Conservation (phyloP, 2,113 vertebrate genomes). For the Neofelis nebulosa region DNA sequence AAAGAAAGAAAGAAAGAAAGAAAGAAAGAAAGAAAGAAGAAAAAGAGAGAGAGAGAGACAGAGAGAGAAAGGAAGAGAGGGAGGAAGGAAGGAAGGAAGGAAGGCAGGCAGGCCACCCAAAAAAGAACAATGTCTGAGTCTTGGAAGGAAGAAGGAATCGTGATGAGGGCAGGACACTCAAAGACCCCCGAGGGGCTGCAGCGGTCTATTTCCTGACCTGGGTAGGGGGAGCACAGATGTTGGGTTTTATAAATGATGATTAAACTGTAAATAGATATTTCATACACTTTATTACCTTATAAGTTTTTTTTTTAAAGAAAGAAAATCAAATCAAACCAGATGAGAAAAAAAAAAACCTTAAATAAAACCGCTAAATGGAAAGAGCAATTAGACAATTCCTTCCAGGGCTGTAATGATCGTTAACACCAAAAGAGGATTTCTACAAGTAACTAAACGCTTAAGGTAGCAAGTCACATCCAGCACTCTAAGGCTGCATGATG, state of each 20-base stretch:
- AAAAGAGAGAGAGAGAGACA: too few relatives aligned
- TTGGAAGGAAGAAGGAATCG: background rate
- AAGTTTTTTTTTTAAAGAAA: conserved; percentile 13
- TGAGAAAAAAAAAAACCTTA: background rate
- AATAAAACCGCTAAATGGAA: background rate
- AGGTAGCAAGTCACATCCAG: background rate
- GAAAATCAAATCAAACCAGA: conserved; percentile 5
- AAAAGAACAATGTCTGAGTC: background rate
- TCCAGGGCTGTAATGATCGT: background rate
- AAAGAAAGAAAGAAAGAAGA: too few relatives aligned
- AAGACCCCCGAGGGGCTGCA: background rate
- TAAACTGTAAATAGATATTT: background rate
- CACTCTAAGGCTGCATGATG: background rate
- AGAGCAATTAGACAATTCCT: background rate
- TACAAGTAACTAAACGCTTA: conserved; percentile 1
- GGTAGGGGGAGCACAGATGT: accelerated
- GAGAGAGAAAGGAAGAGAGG: accelerated
- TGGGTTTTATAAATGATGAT: background rate
- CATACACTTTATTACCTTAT: background rate
- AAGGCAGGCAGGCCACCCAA: too few relatives aligned
- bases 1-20: too few relatives aligned
- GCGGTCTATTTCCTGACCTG: background rate
- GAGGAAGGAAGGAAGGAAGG: too few relatives aligned
- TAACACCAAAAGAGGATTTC: background rate
- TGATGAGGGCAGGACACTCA: too few relatives aligned